A percentile compares a stretch with the other conserved stretches of the same genome.
Evolutionary conservation across 2,888 invertebrate genomes (phyloP).

Genomic region (Ctena decussata): DNA sequence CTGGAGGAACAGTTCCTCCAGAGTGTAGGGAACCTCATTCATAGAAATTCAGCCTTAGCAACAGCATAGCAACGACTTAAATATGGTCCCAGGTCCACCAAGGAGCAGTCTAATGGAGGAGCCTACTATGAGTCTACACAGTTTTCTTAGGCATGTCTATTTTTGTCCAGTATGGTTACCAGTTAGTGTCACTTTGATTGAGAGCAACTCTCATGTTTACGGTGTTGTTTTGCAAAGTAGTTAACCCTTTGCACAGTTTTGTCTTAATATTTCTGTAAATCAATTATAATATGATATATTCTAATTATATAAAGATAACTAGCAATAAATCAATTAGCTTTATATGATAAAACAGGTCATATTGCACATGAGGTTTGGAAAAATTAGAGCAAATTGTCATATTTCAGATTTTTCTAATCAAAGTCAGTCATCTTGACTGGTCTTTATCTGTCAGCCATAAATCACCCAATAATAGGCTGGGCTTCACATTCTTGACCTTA

Average conservation of each 20-base stretch:
- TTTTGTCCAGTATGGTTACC: too few relatives aligned
- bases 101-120: too few relatives aligned
- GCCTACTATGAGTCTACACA: too few relatives aligned
- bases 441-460: conserved; percentile 61
- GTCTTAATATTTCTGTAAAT: not conserved
- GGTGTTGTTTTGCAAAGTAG: too few relatives aligned
- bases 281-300: not conserved
- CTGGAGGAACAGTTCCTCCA: too few relatives aligned
- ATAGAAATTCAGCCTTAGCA: too few relatives aligned
- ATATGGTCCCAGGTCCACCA: too few relatives aligned
- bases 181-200: too few relatives aligned
- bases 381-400: conserved; percentile 49
- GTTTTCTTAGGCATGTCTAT: too few relatives aligned
- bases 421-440: conserved; percentile 58
- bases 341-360: conserved; percentile 46
- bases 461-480: conserved; percentile 57
- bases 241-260: not conserved
- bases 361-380: conserved; percentile 56
- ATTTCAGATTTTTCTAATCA: conserved; percentile 28
- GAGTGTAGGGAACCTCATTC: too few relatives aligned
- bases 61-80: too few relatives aligned
- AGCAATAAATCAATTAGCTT: conserved; percentile 7
- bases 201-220: too few relatives aligned
- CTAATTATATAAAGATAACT: not conserved
- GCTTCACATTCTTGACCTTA: conserved; percentile 48